Evolutionary conservation across 2,888 invertebrate species (phyloP), one percentile per base, ranked within the genome.

Genomic region (Orgyia antiqua): DNA sequence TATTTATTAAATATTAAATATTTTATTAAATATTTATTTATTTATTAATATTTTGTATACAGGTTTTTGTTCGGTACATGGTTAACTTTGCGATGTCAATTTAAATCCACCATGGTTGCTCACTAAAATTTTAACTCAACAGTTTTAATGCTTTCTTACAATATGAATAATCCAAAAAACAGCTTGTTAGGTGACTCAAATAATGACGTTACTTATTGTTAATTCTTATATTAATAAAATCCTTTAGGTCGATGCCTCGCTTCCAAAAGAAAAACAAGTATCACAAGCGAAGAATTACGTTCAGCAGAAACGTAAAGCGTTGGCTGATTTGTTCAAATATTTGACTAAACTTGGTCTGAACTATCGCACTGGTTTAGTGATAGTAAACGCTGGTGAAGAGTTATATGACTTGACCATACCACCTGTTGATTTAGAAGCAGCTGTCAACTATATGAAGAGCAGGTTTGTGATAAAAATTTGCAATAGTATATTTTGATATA

Each of bases 311-410:
- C 91, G 94, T 15, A 92, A 94, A 75, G 92, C 93, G 0, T 74
- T 98, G 1, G 90, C 94, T 0, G 96, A 97, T 71, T 86, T 98
- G 24, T 98, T 97, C 69, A 95, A 94, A 66, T 88, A 89, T 12
- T 76, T 99, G 0, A 70, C 89, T 0, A 89, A 89, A 36, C 87
- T 94, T 44, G 96, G 97, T 0, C 68, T 97, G 1, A 96, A 94
- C 24, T 95, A 94, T 61, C 90, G 94, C 39, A 90, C 91, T 1
- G 98, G 98, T 1, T 78, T 94, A 4, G 80, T 92, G 17, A 88
- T 91, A 54, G 46, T 87, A 1, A 82, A 88, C 3, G 63, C 88
- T 1, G 65, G 72, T 23, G 68, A 76, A 2, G 67, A 79, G 0
- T 67, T 91, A 9, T 84, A 89, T 21, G 89, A 93, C 54, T 91